Percentiles rank a stretch among this genome's conserved stretches.
phyloP scores from a whole-genome alignment of 2,113 vertebrate species.

The Athene noctua region DNA sequence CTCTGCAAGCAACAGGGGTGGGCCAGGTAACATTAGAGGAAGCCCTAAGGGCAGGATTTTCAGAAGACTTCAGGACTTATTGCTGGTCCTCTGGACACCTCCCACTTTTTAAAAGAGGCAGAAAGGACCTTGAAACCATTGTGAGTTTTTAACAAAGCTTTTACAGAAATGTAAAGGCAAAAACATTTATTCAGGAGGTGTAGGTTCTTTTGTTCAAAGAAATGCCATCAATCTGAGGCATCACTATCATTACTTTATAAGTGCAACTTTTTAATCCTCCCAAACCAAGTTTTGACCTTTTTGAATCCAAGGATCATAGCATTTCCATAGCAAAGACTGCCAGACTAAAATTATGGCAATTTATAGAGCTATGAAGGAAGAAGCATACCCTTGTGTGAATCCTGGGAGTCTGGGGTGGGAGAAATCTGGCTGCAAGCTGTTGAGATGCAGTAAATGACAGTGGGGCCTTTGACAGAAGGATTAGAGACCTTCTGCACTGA shows the following conservation, averaged over 20 bases:
- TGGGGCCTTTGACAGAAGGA: neutral
- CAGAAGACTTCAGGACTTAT: neutral
- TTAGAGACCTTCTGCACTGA: neutral
- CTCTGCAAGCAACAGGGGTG: neutral
- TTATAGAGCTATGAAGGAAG: neutral
- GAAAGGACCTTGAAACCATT: neutral
- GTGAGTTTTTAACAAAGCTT: neutral
- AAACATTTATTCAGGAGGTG: neutral
- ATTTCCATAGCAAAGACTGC: neutral
- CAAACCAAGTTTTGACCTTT: neutral
- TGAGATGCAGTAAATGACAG: neutral
- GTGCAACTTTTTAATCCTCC: neutral
- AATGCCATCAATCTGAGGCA: neutral
- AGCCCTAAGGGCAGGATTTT: neutral
- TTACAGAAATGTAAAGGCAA: neutral
- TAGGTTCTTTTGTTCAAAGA: neutral
- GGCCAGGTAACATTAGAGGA: neutral
- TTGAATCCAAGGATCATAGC: neutral
- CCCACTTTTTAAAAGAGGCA: neutral
- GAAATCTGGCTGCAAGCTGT: neutral
- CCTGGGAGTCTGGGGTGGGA: neutral
- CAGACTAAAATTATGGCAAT: neutral
- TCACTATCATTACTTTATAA: neutral
- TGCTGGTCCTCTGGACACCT: neutral
- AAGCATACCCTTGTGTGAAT: neutral